These are phyloP conservation scores for Natrix natrix DNA, from an alignment of 2,797 vertebrate species.

Conservation along the genomic window DNA sequence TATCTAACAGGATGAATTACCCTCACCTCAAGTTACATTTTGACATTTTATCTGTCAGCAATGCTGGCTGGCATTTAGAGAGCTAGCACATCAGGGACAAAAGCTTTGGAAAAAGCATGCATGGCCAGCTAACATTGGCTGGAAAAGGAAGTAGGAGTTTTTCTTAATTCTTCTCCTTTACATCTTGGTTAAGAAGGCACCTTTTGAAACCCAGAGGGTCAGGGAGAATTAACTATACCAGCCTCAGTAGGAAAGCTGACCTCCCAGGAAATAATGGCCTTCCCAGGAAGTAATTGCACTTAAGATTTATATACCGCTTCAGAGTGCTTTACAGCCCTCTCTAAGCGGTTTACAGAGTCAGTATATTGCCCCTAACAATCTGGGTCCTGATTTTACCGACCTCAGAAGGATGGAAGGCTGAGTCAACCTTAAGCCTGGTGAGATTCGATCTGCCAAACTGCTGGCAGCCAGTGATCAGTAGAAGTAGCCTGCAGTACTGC, in stretches of 20 bases:
- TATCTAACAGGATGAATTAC: background rate
- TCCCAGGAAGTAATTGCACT: background rate
- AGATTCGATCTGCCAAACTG: no score
- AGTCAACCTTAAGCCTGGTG: no score
- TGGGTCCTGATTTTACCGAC: no score
- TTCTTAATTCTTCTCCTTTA: background rate
- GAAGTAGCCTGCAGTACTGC: no score
- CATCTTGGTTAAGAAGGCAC: background rate
- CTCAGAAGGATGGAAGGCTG: no score
- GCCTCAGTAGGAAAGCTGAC: background rate
- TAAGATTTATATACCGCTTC: no score
- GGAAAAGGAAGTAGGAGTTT: background rate
- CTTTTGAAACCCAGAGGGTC: background rate
- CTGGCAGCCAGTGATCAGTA: no score
- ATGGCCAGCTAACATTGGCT: background rate
- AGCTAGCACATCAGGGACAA: background rate
- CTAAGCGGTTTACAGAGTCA: no score
- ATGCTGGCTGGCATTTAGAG: background rate
- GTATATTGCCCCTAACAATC: no score
- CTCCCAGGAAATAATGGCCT: background rate
- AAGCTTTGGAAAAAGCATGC: background rate
- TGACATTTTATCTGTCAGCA: background rate
- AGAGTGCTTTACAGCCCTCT: no score
- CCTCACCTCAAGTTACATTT: background rate
- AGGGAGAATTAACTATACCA: background rate